Evolutionary conservation across 1,140 invertebrate genomes (phyloP), one percentile per base, ranked within the genome.

Genomic region (Samia ricini): DNA sequence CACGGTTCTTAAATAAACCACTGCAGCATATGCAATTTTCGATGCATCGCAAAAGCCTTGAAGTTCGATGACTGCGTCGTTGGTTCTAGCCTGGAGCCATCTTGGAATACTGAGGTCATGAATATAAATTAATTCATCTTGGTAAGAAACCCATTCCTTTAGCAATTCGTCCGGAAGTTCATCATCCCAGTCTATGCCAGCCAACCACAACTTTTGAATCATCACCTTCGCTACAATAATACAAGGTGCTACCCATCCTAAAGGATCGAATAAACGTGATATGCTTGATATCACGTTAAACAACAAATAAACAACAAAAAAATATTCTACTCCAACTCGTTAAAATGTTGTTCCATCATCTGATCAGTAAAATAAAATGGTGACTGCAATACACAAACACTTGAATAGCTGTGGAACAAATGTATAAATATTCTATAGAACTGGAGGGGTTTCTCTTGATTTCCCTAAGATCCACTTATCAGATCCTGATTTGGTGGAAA

Each of bases 21-120:
- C 36, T 48, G 36, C 12, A 15, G 36, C 36, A n/a, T 48, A 48
- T 1, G 10, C 36, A 0, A 48, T 2, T n/a, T 24, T 42, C 15
- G 61, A 63, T 5, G 66, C 66, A 19, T 68, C 66, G 56, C 66
- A 63, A 60, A 68, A 68, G 1, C 60, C 66, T 15, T 19, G 50
- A n/a, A 52, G 50, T 52, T 18, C 20, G 10, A 20, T 19, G 20
- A 21, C 50, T 12, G n/a, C 15, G 20, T 20, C 15, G 10, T 52
- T 20, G 8, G 10, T 15, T 52, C 20, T 52, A n/a, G 20, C 2
- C 2, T 52, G n/a, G n/a, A 20, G 8, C 19, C n/a, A 52, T 20
- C n/a, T n/a, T 18, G 50, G 50, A n/a, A n/a, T n/a, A n/a, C n/a
- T n/a, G n/a, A n/a, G n/a, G n/a, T n/a, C n/a, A n/a, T n/a, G n/a